These are phyloP conservation scores for Cirrhinus molitorella DNA, from an alignment of 2,797 vertebrate genomes.

Conservation along the genomic window DNA sequence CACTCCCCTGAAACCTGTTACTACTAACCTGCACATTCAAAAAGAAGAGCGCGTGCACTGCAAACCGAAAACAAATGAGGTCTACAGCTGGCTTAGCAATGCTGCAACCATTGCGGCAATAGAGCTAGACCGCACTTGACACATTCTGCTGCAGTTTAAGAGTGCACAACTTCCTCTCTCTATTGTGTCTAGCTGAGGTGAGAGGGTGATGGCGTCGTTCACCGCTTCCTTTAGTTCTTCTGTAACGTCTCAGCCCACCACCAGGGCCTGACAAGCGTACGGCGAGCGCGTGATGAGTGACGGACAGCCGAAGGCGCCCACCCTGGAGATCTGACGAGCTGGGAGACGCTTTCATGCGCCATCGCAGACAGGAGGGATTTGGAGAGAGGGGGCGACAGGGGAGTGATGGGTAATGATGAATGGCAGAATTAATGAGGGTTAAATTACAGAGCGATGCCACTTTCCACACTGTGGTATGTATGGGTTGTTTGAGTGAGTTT, in stretches of 20 bases:
- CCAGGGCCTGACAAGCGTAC: conserved; percentile 30
- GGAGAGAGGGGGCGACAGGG: background rate
- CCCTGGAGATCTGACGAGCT: conserved; percentile 20
- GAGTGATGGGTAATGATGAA: conserved; percentile 9
- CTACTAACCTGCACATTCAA: background rate
- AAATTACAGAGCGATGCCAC: conserved; percentile 16
- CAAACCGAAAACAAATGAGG: conserved; percentile 52
- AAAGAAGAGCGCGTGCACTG: conserved; percentile 9
- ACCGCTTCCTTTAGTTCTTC: conserved; percentile 74
- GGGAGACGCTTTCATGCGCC: background rate
- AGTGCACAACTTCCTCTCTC: conserved; percentile 27
- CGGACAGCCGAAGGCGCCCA: background rate
- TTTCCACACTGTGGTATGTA: background rate
- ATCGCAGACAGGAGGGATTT: background rate
- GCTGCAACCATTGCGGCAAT: conserved; percentile 56
- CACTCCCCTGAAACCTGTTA: background rate
- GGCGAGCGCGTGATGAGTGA: background rate
- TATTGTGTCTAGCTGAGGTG: conserved; percentile 9
- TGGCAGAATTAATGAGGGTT: conserved; percentile 17
- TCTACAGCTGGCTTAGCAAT: conserved; percentile 47
- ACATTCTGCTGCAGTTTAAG: conserved; percentile 1
- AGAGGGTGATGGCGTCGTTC: conserved; percentile 40
- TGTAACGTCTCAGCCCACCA: conserved; percentile 62
- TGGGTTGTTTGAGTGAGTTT: background rate
- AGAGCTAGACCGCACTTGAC: conserved; percentile 43